A percentile compares a stretch with the other conserved stretches of the same genome.
Conservation (phyloP, 2,888 invertebrate genomes). For the Copidosoma aretas region DNA sequence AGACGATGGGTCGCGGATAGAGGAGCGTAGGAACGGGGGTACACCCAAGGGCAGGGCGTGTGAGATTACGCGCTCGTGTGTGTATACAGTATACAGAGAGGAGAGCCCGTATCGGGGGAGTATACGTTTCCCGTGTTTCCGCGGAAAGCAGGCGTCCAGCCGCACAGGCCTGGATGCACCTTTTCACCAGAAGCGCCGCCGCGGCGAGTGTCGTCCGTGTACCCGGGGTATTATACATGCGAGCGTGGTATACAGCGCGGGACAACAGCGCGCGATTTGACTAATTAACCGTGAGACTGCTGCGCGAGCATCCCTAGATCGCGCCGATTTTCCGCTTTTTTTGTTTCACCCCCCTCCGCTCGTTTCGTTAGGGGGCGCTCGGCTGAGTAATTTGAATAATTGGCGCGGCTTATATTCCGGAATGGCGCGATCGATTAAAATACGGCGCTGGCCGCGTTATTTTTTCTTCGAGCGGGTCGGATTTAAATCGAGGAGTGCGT, state of each 20-base stretch:
- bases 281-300: constrained; percentile 30
- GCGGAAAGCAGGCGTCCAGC: no score
- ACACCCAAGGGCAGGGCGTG: neutral
- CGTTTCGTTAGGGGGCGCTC: neutral
- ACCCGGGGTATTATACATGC: no score
- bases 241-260: no score
- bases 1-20: constrained; percentile 35
- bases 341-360: neutral
- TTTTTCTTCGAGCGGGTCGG: no score
- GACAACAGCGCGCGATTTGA: constrained; percentile 8
- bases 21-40: constrained; percentile 5
- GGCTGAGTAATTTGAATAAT: neutral
- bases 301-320: neutral
- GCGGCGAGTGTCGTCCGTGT: no score
- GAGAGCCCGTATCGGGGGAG: no score
- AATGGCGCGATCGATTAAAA: neutral
- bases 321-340: neutral
- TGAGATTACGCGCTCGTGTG: constrained; percentile 23
- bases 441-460: no score
- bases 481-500: no score
- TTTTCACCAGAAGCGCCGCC: no score
- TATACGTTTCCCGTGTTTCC: constrained; percentile 36
- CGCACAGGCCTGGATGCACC: no score
- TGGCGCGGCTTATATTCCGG: neutral
- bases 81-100: neutral